These are phyloP conservation scores for Oceanites oceanicus DNA, from an alignment of 2,113 vertebrate genomes.

Conservation along the genomic window DNA sequence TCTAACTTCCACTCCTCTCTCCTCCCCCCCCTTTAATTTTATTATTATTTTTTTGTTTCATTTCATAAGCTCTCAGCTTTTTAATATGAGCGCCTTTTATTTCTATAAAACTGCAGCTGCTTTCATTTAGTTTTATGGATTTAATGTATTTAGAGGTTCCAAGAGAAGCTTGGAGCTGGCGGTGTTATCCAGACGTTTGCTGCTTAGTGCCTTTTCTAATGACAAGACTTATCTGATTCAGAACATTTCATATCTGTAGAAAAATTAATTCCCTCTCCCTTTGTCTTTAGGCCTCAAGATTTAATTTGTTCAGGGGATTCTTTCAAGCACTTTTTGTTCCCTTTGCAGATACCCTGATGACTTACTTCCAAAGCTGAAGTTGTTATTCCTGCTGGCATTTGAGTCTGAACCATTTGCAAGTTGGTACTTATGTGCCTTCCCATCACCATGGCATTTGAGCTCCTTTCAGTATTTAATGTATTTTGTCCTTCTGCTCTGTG, in stretches of 20 bases:
- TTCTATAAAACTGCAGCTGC: slow-evolving; percentile 77
- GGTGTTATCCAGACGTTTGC: slow-evolving; percentile 66
- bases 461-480: neutral
- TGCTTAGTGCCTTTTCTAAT: slow-evolving; percentile 70
- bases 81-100: slow-evolving; percentile 77
- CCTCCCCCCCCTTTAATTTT: slow-evolving; percentile 39
- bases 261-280: slow-evolving; percentile 66
- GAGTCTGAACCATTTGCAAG: neutral
- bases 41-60: slow-evolving; percentile 70
- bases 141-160: slow-evolving; percentile 72
- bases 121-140: slow-evolving; percentile 81
- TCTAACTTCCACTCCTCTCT: slow-evolving; percentile 35
- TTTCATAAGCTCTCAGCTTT: slow-evolving; percentile 75
- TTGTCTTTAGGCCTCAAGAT: slow-evolving; percentile 68
- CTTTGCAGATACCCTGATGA: slow-evolving; percentile 52
- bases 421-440: neutral
- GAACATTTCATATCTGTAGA: slow-evolving; percentile 58
- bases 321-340: slow-evolving; percentile 25
- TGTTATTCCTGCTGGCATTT: slow-evolving; percentile 33
- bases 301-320: slow-evolving; percentile 69
- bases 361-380: slow-evolving; percentile 57
- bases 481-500: neutral
- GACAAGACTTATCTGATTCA: slow-evolving; percentile 59
- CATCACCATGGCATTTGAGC: neutral
- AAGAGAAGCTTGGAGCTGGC: slow-evolving; percentile 51